Evolutionary conservation across 2,888 invertebrate genomes (phyloP), one percentile per base, ranked within the genome.

Genomic region (Sinohyriopsis cumingii): DNA sequence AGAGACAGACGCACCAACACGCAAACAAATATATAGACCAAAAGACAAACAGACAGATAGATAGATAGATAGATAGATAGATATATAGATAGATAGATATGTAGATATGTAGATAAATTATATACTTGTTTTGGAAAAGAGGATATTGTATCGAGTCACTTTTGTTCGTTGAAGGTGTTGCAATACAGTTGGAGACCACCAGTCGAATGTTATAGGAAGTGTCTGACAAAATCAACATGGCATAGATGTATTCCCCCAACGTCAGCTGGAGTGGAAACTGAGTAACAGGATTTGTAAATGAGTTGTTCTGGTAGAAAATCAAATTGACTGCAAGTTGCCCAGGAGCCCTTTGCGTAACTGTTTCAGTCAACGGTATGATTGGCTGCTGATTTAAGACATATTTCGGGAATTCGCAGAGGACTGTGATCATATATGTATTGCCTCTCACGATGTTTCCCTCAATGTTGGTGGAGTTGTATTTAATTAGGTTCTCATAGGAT

Each of bases 41-140:
- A 6, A 1, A 33, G 4, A 33, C 7, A 5, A 1, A 33, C 6
- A 6, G 7, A 33, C 6, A 33, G 33, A 45, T 9, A 45, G 9
- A 1, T 9, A 45, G 12, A 63, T 53, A 45, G 5, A 20, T 45
- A 18, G 24, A 28, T 4, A 1, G 15, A 24, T 7, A 28, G 24
- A 9, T 7, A 28, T 22, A 6, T 6, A 22, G 6, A 7, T 28
- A 20, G 19, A 61, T 61, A 33, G 33, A 63, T 53, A 45, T 1
- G 28, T 54, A 22, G 4, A 28, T 22, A 54, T 64, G 5, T 33
- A 33, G 33, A 33, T 33, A 33, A 6, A 24, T 24, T 1, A 73
- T 84, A 75, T 71, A 89, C 89, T 86, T 88, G 70, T 88, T 68
- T 25, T 61, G 57, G 60, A 88, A 83, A 20, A 89, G 77, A 7